Percentiles rank a stretch among this genome's conserved stretches.
These are phyloP conservation scores for Trematocara variabile DNA, from an alignment of 2,113 vertebrate species.

Conservation along the genomic window DNA sequence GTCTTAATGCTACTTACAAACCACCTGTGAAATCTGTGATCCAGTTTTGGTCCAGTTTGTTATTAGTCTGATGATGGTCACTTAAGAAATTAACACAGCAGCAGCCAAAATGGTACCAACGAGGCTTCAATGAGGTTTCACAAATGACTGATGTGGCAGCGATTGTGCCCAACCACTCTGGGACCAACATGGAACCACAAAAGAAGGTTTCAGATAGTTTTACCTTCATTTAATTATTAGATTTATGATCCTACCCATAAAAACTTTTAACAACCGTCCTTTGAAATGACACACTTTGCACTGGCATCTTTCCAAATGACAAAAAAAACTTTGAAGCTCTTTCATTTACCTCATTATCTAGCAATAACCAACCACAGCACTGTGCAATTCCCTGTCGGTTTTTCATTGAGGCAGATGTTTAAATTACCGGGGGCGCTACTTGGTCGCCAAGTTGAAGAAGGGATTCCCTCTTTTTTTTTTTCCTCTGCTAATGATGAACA, in stretches of 20 bases:
- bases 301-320: neutral
- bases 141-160: neutral
- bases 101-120: neutral
- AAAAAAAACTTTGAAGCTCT: neutral
- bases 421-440: neutral
- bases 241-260: neutral
- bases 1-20: neutral
- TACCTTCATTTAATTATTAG: neutral
- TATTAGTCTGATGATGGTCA: neutral
- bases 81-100: neutral
- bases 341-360: neutral
- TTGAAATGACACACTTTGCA: neutral
- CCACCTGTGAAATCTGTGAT: neutral
- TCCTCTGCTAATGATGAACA: conserved; percentile 47
- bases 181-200: neutral
- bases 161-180: neutral
- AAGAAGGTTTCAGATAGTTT: neutral
- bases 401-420: conserved; percentile 22
- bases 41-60: neutral
- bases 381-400: neutral
- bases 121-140: neutral
- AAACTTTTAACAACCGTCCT: neutral
- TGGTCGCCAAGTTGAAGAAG: neutral
- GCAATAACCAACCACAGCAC: neutral
- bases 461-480: neutral